These are phyloP conservation scores for Leptoteleia sp. DNA, from an alignment of 1,140 invertebrate species.

Conservation along the genomic window DNA sequence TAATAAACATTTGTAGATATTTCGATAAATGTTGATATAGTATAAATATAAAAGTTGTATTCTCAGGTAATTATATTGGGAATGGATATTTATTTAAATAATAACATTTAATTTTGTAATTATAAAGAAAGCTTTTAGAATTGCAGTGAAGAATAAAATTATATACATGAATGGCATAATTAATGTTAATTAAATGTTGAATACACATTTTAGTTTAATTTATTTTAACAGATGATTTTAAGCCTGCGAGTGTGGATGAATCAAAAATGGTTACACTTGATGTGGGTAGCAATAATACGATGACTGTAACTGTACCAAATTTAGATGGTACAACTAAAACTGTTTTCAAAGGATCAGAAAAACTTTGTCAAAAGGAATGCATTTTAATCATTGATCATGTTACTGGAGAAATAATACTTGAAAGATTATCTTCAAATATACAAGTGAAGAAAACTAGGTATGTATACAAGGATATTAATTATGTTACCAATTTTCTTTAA, in stretches of 20 bases:
- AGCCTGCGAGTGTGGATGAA: constrained; percentile 96
- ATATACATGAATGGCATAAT: no score
- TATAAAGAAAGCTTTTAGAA: no score
- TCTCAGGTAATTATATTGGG: no score
- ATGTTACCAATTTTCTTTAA: no score
- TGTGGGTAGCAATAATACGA: constrained; percentile 92
- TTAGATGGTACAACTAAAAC: constrained; percentile 94
- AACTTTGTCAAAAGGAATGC: constrained; percentile 95
- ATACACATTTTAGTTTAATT: not conserved
- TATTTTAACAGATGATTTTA: constrained; percentile 94
- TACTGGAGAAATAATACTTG: constrained; percentile 95
- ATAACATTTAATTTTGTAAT: no score
- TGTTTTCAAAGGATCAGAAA: constrained; percentile 95
- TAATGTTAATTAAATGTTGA: not conserved
- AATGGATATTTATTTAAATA: no score
- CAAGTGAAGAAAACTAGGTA: constrained; percentile 97
- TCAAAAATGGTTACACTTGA: constrained; percentile 94
- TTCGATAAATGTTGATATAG: no score
- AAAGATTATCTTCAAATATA: constrained; percentile 94
- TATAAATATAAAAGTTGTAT: no score
- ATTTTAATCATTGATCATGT: constrained; percentile 95
- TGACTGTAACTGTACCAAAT: constrained; percentile 96
- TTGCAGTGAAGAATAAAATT: no score
- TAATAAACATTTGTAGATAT: no score
- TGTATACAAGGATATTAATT: no score